Evolutionary conservation across 2,888 invertebrate species (phyloP), one percentile per base, ranked within the genome.

Genomic region (Antheraea yamamai): DNA sequence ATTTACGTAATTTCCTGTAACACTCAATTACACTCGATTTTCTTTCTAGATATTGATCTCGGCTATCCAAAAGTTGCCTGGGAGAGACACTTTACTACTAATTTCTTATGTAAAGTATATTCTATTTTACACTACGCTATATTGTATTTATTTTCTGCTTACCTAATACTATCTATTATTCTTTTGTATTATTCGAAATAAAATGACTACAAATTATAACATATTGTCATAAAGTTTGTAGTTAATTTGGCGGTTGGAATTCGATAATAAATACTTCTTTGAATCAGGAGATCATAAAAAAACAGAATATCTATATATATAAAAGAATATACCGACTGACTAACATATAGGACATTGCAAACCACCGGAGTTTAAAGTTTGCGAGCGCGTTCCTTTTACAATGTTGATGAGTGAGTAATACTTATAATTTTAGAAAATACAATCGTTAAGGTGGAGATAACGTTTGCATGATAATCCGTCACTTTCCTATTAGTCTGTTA

Each of bases 21-120:
- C 18, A 66, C 30, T 66, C 64, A 66, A 66, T 6, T 30, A 4
- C 64, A 26, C 30, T 30, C 26, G 64, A 66, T 66, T 66, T 66
- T 30, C 64, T 66, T 66, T 66, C 64, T 66, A 66, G 64, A 66
- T 66, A 66, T 16, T 66, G 64, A 66, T 66, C 64, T 66, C 64
- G 64, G 64, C 64, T 66, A 66, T 66, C 64, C 64, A 66, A 66
- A 66, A 66, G 30, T 66, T 66, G 64, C 64, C 64, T 66, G 64
- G 64, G 64, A 66, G 64, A 66, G 64, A 66, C 64, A 66, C 64
- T 66, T 66, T 66, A 66, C 64, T 71, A 68, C 68, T 73, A 68
- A 47, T 55, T 75, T 76, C 70, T 74, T 75, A 58, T 77, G 39
- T 75, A 66, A 39, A 26, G 35, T 74, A 71, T 71, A 74, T 66